Percentiles rank a stretch among this genome's conserved stretches.
phyloP scores from a whole-genome alignment of 2,113 vertebrate genomes.

The Microcebus jonahi region DNA sequence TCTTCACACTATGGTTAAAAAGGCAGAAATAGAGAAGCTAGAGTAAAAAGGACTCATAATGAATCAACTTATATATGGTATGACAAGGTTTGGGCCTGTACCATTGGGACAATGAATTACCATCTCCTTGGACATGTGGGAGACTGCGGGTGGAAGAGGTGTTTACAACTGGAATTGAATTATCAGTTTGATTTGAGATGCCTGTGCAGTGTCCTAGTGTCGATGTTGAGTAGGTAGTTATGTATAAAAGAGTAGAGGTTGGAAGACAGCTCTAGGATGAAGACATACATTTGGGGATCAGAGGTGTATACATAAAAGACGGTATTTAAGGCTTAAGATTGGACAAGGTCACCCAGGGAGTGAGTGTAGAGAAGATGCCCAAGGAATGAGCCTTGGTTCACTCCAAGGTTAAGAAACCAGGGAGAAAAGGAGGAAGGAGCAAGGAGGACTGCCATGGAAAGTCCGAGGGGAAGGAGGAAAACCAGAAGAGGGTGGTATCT shows the following conservation, averaged over 20 bases:
- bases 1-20: not conserved
- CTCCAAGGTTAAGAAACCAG: not conserved
- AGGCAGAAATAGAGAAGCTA: not conserved
- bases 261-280: not conserved
- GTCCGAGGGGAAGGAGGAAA: not conserved
- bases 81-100: not conserved
- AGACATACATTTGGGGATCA: not conserved
- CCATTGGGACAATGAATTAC: not conserved
- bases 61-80: not conserved
- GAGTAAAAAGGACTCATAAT: not conserved
- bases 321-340: not conserved
- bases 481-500: not conserved
- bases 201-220: not conserved
- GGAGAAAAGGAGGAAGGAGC: not conserved
- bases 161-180: not conserved
- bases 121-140: not conserved
- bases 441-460: not conserved
- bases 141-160: not conserved
- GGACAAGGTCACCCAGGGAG: not conserved
- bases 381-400: not conserved
- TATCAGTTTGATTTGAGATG: not conserved
- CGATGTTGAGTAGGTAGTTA: not conserved
- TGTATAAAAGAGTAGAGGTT: not conserved
- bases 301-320: not conserved
- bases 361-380: not conserved